These are phyloP conservation scores for Clytia hemisphaerica DNA, from an alignment of 30 jellyfish, hydroid and myxozoan genomes.

Conservation along the genomic window DNA sequence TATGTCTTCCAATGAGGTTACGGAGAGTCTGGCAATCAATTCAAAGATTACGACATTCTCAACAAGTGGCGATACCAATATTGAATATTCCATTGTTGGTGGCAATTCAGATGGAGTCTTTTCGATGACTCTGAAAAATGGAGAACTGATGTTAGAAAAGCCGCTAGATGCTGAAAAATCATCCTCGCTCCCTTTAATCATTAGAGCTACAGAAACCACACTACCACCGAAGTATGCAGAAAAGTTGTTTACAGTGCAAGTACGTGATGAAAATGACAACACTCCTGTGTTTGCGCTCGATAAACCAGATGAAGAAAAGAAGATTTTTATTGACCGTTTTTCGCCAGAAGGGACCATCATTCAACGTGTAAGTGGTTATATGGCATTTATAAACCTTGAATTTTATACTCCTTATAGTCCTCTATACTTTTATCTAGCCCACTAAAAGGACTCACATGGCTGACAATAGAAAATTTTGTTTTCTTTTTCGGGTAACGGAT, in stretches of 20 bases:
- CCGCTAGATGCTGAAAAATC: slow-evolving; percentile 53
- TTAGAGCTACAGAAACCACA: slow-evolving; percentile 51
- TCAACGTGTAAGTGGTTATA: slow-evolving; percentile 38
- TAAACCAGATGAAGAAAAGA: slow-evolving; percentile 28
- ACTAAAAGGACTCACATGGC: no score
- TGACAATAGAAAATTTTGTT: no score
- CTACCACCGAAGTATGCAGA: slow-evolving; percentile 62
- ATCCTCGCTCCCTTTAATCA: slow-evolving; percentile 41
- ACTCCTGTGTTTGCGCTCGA: slow-evolving; percentile 69
- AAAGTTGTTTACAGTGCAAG: slow-evolving; percentile 30
- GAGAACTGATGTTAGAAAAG: slow-evolving; percentile 26
- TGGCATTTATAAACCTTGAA: no score
- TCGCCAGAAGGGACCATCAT: slow-evolving; percentile 78
- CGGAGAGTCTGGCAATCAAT: slow-evolving; percentile 55
- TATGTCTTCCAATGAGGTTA: no score
- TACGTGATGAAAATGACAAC: slow-evolving; percentile 71
- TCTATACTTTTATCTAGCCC: no score
- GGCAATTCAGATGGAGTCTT: slow-evolving; percentile 59
- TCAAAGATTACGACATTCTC: slow-evolving; percentile 22
- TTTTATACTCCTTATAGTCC: no score
- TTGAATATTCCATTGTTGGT: slow-evolving; percentile 75
- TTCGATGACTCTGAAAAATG: slow-evolving; percentile 43
- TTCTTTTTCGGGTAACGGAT: no score
- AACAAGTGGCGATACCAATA: slow-evolving; percentile 27
- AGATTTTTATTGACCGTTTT: slow-evolving; percentile 60